A percentile compares a stretch with the other conserved stretches of the same genome.
Evolutionary conservation across 2,888 invertebrate species (phyloP).

Genomic region (Dyspetes luteomarginatus): DNA sequence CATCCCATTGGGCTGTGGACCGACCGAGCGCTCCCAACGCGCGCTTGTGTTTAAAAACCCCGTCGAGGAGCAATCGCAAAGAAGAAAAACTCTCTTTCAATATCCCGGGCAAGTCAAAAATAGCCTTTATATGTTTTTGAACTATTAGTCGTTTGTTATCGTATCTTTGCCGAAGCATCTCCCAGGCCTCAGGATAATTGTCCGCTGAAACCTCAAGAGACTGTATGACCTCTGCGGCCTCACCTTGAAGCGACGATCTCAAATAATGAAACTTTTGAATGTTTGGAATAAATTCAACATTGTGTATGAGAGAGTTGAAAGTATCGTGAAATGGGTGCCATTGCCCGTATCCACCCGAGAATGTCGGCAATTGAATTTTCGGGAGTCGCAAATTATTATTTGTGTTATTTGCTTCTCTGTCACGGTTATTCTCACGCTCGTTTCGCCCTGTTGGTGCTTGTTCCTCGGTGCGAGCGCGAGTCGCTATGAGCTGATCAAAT

Average conservation of each 20-base stretch:
- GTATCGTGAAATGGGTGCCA: slow-evolving; percentile 18
- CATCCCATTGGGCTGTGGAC: neutral
- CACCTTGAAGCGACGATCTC: neutral
- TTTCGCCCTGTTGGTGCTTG: neutral
- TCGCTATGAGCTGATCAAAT: neutral
- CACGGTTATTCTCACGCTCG: no score
- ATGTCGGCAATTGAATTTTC: neutral
- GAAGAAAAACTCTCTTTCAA: slow-evolving; percentile 14
- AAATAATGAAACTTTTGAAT: slow-evolving; percentile 30
- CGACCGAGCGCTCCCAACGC: neutral
- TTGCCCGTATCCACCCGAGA: slow-evolving; percentile 23
- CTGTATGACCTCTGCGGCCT: slow-evolving; percentile 30
- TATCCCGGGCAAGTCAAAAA: slow-evolving; percentile 23
- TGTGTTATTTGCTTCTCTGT: no score
- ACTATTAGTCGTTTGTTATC: slow-evolving; percentile 36
- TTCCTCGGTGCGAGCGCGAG: no score
- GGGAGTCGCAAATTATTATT: slow-evolving; percentile 14
- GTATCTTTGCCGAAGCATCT: slow-evolving; percentile 35
- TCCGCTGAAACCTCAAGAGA: slow-evolving; percentile 21
- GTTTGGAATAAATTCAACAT: neutral
- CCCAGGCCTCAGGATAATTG: slow-evolving; percentile 38
- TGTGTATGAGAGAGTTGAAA: slow-evolving; percentile 15
- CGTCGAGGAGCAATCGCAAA: slow-evolving; percentile 7
- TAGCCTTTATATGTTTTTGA: slow-evolving; percentile 27
- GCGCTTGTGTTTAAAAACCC: slow-evolving; percentile 16